Percentiles rank a stretch among this genome's conserved stretches.
Evolutionary conservation across 2,113 vertebrate genomes (phyloP).

Genomic region (Actenoides hombroni): DNA sequence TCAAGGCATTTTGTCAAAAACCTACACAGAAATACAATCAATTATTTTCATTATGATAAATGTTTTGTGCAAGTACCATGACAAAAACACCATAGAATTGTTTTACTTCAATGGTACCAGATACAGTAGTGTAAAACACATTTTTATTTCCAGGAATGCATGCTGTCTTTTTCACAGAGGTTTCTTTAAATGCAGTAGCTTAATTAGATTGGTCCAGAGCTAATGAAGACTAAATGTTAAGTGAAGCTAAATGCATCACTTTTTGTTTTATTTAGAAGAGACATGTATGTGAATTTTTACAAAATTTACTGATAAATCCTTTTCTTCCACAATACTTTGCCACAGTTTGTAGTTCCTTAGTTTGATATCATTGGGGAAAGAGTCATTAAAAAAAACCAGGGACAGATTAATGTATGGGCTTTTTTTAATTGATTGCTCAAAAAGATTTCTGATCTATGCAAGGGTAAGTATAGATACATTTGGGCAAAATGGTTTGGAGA

Average conservation of each 20-base stretch:
- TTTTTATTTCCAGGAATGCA: not conserved
- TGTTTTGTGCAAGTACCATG: not conserved
- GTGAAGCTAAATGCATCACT: not conserved
- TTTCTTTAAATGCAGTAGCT: not conserved
- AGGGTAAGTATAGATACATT: not conserved
- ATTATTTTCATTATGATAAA: not conserved
- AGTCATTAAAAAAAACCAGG: not conserved
- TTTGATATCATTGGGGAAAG: not conserved
- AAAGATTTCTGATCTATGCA: not conserved
- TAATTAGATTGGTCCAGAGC: not conserved
- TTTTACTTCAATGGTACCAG: not conserved
- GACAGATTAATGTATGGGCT: not conserved
- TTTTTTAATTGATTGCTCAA: not conserved
- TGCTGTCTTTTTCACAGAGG: not conserved
- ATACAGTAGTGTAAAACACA: not conserved
- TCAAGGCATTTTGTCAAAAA: not conserved
- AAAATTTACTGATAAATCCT: not conserved
- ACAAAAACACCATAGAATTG: not conserved
- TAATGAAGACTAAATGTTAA: not conserved
- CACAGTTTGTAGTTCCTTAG: not conserved
- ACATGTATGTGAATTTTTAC: too few relatives aligned
- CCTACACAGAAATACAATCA: not conserved
- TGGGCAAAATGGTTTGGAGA: not conserved
- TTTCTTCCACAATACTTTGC: too few relatives aligned
- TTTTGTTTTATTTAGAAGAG: not conserved